phyloP scores from a whole-genome alignment of 2,888 invertebrate species.

The Sycophila texana region DNA sequence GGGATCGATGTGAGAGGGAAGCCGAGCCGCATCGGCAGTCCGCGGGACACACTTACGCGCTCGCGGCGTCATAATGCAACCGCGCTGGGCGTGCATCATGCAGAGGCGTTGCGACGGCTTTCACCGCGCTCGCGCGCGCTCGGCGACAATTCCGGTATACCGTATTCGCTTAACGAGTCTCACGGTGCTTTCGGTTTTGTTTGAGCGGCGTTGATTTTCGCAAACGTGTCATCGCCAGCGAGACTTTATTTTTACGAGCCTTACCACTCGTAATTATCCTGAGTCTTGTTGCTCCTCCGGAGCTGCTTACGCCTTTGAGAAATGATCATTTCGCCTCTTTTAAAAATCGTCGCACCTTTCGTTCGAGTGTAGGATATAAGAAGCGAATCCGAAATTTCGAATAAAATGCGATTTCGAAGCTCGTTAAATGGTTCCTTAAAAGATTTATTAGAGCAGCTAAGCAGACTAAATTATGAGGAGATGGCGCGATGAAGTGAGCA shows the following conservation, averaged over 20 bases:
- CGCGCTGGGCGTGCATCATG: constrained; percentile 37
- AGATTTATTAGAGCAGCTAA: too few species aligned
- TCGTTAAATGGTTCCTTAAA: too few species aligned
- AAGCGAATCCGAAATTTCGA: neutral
- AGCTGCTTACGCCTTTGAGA: too few species aligned
- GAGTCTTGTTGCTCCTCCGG: too few species aligned
- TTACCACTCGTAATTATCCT: too few species aligned
- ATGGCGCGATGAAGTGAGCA: too few species aligned
- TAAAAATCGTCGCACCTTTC: neutral
- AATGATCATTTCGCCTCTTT: neutral
- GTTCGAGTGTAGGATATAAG: neutral
- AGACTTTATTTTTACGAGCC: too few species aligned
- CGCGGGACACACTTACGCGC: constrained; percentile 25
- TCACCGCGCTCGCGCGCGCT: constrained; percentile 35
- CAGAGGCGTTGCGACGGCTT: constrained; percentile 47
- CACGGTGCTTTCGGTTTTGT: constrained; percentile 5
- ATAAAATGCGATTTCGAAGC: too few species aligned
- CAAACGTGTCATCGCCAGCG: too few species aligned
- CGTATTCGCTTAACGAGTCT: neutral
- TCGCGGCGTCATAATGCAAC: constrained; percentile 22
- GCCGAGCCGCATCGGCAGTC: neutral
- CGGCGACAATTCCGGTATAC: constrained; percentile 31
- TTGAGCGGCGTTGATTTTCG: too few species aligned
- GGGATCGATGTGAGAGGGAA: too few species aligned
- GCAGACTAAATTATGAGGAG: too few species aligned